Conservation (phyloP, 1,140 invertebrate species). For the Diploscapter pachys region DNA sequence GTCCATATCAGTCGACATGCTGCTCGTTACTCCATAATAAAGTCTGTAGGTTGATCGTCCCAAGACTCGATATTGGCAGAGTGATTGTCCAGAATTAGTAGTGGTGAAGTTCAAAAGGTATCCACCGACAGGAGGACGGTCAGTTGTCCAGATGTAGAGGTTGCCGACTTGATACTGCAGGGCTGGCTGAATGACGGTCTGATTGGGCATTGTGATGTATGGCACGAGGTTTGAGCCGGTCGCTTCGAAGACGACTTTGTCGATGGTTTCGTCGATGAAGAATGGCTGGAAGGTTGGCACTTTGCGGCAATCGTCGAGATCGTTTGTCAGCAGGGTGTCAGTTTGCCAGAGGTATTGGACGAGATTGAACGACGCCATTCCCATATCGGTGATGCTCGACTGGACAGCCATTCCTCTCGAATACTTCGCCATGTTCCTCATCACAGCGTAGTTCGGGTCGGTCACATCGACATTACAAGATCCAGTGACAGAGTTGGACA, state of each 20-base stretch:
- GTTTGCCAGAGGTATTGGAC: conserved; percentile 2
- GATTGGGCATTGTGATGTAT: conserved; percentile 11
- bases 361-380: conserved; percentile 1
- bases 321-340: conserved; percentile 22
- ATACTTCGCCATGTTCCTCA: conserved; percentile 11
- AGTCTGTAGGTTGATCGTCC: conserved; percentile 14
- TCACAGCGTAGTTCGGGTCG: conserved; percentile 6
- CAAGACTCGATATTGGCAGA: conserved; percentile 19
- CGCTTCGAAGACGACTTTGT: conserved; percentile 3
- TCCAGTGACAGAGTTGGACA: conserved; percentile 22
- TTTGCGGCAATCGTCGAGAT: conserved; percentile 29
- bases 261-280: conserved; percentile 30
- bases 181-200: background rate
- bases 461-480: conserved; percentile 22
- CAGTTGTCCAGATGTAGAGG: conserved; percentile 16
- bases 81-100: background rate
- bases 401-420: conserved; percentile 25
- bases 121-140: conserved; percentile 9
- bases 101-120: conserved; percentile 26
- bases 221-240: conserved; percentile 23
- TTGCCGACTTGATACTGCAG: conserved; percentile 18
- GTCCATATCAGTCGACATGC: background rate
- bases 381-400: conserved; percentile 8
- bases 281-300: conserved; percentile 30
- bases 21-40: conserved; percentile 2